Percentiles rank a stretch among this genome's conserved stretches.
Evolutionary conservation across 2,113 vertebrate species (phyloP).

Genomic region (Camelus bactrianus): DNA sequence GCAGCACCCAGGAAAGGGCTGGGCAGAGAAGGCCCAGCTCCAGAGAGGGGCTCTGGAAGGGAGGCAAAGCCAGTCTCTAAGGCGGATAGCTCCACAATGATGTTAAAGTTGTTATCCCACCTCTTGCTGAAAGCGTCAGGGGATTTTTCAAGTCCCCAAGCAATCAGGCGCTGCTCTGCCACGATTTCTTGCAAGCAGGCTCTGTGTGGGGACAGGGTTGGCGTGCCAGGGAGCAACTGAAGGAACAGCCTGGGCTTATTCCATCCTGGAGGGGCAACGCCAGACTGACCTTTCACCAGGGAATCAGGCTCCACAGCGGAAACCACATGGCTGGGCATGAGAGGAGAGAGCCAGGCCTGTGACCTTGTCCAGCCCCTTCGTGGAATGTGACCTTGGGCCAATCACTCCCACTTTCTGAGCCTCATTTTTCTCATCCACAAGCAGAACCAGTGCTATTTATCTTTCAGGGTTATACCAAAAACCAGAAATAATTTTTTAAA

Average conservation of each 20-base stretch:
- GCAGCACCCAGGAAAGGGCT: background rate
- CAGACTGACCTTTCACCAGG: rapidly evolving
- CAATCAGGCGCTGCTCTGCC: background rate
- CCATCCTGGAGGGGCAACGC: rapidly evolving
- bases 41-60: background rate
- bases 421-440: background rate
- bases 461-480: background rate
- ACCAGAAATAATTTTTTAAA: background rate
- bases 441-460: background rate
- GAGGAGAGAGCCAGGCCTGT: background rate
- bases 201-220: background rate
- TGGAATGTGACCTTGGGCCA: background rate
- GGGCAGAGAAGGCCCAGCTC: background rate
- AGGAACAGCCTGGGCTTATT: background rate
- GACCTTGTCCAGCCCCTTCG: background rate
- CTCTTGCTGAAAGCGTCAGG: background rate
- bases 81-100: background rate
- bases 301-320: background rate
- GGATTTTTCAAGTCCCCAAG: background rate
- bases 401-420: background rate
- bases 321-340: rapidly evolving
- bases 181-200: rapidly evolving
- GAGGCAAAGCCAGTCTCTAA: background rate
- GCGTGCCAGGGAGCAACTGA: rapidly evolving
- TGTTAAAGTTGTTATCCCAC: background rate